Evolutionary conservation across 2,888 invertebrate species (phyloP).

Genomic region (Meiosimyza decipiens): DNA sequence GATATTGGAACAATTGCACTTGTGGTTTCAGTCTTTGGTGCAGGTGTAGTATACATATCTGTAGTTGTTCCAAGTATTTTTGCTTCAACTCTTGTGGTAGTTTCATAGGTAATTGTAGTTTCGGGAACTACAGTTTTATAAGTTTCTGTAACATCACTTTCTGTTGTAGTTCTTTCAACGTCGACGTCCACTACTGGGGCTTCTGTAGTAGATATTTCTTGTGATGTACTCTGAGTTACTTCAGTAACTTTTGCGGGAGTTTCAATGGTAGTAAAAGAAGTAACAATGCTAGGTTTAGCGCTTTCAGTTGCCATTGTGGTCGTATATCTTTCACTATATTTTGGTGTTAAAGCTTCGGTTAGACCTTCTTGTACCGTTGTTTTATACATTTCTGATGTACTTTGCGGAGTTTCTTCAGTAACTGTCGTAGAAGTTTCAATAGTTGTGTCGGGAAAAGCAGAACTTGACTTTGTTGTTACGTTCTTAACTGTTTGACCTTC

Average conservation of each 20-base stretch:
- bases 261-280: not conserved
- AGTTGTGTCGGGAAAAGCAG: too few relatives aligned
- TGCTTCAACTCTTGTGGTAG: not conserved
- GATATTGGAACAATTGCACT: not conserved
- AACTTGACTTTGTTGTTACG: too few relatives aligned
- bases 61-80: not conserved
- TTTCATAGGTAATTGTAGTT: not conserved
- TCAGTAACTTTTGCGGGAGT: not conserved
- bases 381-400: too few relatives aligned
- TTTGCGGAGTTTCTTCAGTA: not conserved
- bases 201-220: too few relatives aligned
- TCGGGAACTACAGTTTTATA: too few relatives aligned
- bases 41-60: not conserved
- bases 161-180: conserved; percentile 4
- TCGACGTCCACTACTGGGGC: not conserved
- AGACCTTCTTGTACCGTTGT: not conserved
- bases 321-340: too few relatives aligned
- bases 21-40: too few relatives aligned
- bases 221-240: not conserved
- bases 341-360: not conserved
- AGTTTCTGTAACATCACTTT: too few relatives aligned
- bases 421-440: not conserved
- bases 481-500: too few relatives aligned
- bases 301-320: not conserved
- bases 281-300: not conserved